Evolutionary conservation across 2,888 invertebrate species (phyloP), one percentile per base, ranked within the genome.

Genomic region (Cephus nigrinus): DNA sequence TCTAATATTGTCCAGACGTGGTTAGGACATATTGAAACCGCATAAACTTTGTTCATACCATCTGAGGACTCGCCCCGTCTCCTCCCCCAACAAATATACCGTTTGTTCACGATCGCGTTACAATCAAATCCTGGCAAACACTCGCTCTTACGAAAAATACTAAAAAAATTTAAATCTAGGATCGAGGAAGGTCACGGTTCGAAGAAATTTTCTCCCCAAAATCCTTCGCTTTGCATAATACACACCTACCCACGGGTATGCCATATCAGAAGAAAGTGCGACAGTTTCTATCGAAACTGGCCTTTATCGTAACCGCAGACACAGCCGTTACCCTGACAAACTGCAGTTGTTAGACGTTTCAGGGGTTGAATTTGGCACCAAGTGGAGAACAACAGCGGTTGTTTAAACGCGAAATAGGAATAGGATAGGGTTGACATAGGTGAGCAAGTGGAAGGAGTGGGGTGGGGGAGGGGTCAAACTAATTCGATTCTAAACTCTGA

Each of bases 401-500:
- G 40, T 40, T 86, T 85, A 83, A 86, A 83, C 82, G 86, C 78
- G 84, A 82, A 80, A 83, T 86, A 85, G 77, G 79, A 79, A 81
- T 77, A 78, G 74, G 75, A 77, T 36, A 40, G 75, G 76, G 40
- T 40, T 40, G 40, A 40, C 40, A 79, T 73, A 40, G 75, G 76
- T 75, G 82, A 75, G 74, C 79, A 75, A 75, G 76, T 76, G 69
- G 82, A 74, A 73, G 76, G 74, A 74, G 75, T 69, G 79, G 78
- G 81, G 82, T 88, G 80, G 87, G 86, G 85, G 83, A 83, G 85
- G 88, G 87, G 90, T 90, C 88, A 92, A 91, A 91, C 91, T 91
- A 91, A 91, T 91, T 91, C 91, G 91, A 91, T 91, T 91, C 91
- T 91, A 91, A 91, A 91, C 90, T 91, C 91, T 90, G 91, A 91